Evolutionary conservation across 2,113 vertebrate genomes (phyloP), one percentile per base, ranked within the genome.

Genomic region (Thamnaconus septentrionalis): DNA sequence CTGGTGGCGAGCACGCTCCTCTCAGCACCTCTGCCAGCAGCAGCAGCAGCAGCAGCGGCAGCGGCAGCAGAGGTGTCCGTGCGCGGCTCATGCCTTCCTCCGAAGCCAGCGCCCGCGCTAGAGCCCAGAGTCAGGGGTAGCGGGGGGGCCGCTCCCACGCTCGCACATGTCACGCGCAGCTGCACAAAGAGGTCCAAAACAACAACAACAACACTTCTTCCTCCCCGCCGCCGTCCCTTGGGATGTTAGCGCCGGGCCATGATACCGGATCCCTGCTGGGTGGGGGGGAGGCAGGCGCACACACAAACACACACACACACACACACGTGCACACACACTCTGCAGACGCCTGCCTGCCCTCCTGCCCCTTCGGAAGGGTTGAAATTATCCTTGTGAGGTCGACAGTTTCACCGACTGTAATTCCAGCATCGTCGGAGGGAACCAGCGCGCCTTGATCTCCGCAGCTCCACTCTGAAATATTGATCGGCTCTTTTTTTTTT

Each of bases 1-100:
- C 88, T 60, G 91, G 18, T 31, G 18, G 84, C 76, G 85, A 75
- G 87, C 85, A 84, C 8, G 75, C 81, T 77, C 91, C 88, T 64
- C 75, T 87, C 66, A 81, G 59, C 59, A 82, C 82, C 84, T 85
- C 86, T 76, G 82, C 84, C 72, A 94, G 80, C 59, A 97, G 80
- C 89, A 94, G 74, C 86, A 94, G 78, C 85, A 90, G 69, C 86
- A 90, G 73, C 55, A 94, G 74, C 86, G 94, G 78, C 85, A 90
- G 69, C 86, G 90, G 73, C 55, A 90, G 73, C 54, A 91, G 84
- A 61, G 92, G 68, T 69, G 72, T 62, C 70, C 52, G 43, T 57
- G 80, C 66, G 66, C 87, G 68, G 85, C 90, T 92, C 93, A 95
- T 97, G 77, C 68, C 71, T 56, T 57, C 73, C 84, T 89, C 88